Base-by-base conservation (phyloP, 2,888 invertebrate species). In the Mythimna loreyi region DNA sequence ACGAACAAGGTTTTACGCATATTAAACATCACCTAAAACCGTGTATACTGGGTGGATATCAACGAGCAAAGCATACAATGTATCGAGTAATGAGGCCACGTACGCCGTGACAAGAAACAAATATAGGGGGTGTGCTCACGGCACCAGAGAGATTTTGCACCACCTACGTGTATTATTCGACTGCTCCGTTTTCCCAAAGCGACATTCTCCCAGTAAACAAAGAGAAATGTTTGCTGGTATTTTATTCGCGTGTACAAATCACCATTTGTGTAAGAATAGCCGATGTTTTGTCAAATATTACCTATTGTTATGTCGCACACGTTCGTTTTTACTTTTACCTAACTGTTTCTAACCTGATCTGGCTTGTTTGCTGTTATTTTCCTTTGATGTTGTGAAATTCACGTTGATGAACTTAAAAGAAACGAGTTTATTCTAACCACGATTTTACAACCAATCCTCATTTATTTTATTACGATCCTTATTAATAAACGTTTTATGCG, bases 11-110 rank as follows among this genome's bases (percentile, higher is more conserved):
- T 80, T 79, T 77, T 68, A 74, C 71, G 72, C 74, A 79, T 77
- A 79, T 76, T 71, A 82, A 84, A 80, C 80, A 75, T 77, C 67
- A 67, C 67, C 70, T 73, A 72, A 81, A 72, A 67, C 58, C 16
- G 67, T 50, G 45, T 50, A 33, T 53, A 61, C 67, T 57, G 30
- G 59, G 58, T 76, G 61, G 64, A 74, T 85, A 85, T 79, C 82
- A 81, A 78, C 79, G 80, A 80, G 78, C 73, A 82, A 82, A 82
- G 82, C 82, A 83, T 84, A 72, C 85, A 85, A 85, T 85, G 84
- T 88, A 85, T 82, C 81, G 40, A 74, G 88, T 91, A 93, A 92
- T 91, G 91, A 90, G 90, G 87, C 85, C 92, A 93, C 92, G 92
- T 83, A 80, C 72, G 73, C 72, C 80, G 86, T 87, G 91, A 90